Conservation (phyloP, 2,797 vertebrate genomes). For the Emydoidea blandingii region DNA sequence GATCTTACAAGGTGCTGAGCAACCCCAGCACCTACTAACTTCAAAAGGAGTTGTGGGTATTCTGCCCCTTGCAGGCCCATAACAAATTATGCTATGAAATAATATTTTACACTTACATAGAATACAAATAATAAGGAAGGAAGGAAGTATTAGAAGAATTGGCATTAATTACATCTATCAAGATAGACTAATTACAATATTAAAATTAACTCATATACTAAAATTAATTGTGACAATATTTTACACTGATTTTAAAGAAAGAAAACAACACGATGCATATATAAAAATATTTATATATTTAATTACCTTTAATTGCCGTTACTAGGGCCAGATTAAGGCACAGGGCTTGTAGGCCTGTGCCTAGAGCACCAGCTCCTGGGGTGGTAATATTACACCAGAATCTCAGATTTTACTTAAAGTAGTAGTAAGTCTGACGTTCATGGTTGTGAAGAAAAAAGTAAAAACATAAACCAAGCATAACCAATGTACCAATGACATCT, state of each 20-base stretch:
- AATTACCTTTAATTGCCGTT: constrained; percentile 66
- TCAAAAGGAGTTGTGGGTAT: constrained; percentile 20
- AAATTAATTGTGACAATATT: constrained; percentile 54
- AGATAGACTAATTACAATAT: constrained; percentile 19
- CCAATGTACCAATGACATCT: neutral
- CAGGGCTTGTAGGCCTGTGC: constrained; percentile 52
- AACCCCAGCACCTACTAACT: constrained; percentile 29
- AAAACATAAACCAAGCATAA: neutral
- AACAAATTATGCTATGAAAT: neutral
- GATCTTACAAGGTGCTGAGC: constrained; percentile 18
- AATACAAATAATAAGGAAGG: neutral
- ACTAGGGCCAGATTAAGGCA: constrained; percentile 32
- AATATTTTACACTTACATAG: neutral
- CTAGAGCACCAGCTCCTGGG: constrained; percentile 34
- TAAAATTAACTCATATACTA: constrained; percentile 10
- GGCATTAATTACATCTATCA: neutral
- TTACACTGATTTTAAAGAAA: constrained; percentile 56
- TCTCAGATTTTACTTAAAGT: neutral
- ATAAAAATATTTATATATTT: constrained; percentile 60
- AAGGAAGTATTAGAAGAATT: constrained; percentile 33
- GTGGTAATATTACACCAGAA: constrained; percentile 25
- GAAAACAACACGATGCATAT: constrained; percentile 32
- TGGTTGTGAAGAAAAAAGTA: neutral
- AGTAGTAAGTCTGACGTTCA: neutral
- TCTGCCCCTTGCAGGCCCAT: neutral